phyloP scores from a whole-genome alignment of 2,797 vertebrate species.

The Cirrhinus molitorella region DNA sequence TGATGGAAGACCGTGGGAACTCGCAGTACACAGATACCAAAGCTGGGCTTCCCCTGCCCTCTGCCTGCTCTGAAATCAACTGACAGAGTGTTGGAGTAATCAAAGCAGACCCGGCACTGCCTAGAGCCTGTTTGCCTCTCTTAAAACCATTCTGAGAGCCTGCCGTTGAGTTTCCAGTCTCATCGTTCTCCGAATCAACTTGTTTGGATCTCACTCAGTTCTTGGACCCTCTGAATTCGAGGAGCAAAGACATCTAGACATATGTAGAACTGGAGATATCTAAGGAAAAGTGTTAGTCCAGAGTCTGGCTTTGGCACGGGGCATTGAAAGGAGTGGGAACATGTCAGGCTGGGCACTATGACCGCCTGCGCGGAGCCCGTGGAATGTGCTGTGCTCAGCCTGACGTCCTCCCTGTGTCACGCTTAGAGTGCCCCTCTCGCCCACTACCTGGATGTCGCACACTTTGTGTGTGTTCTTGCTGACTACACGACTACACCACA shows the following conservation, averaged over 20 bases:
- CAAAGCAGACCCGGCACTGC: slow-evolving; percentile 42
- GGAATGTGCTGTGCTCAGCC: slow-evolving; percentile 58
- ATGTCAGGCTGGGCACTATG: slow-evolving; percentile 8
- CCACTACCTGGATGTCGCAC: slow-evolving; percentile 15
- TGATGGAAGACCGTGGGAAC: slow-evolving; percentile 20
- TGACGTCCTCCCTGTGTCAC: slow-evolving; percentile 24
- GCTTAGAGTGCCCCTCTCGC: slow-evolving; percentile 3
- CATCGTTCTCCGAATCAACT: background rate
- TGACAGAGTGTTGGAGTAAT: slow-evolving; percentile 50
- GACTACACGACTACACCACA: background rate
- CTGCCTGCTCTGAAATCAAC: slow-evolving; percentile 40
- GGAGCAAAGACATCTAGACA: slow-evolving; percentile 7
- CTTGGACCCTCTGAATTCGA: background rate
- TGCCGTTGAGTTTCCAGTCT: background rate
- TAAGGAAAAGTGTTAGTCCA: background rate
- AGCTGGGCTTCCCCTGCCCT: slow-evolving; percentile 32
- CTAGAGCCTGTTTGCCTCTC: slow-evolving; percentile 7
- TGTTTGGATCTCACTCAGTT: slow-evolving; percentile 2
- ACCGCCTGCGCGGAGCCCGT: slow-evolving; percentile 1
- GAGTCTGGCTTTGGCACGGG: background rate
- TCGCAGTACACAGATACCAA: background rate
- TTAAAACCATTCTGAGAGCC: background rate
- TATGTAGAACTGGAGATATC: background rate
- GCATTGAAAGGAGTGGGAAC: slow-evolving; percentile 3
- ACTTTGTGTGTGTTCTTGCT: slow-evolving; percentile 3